phyloP scores from a whole-genome alignment of 2,113 vertebrate genomes.

The Parotia lawesii region DNA sequence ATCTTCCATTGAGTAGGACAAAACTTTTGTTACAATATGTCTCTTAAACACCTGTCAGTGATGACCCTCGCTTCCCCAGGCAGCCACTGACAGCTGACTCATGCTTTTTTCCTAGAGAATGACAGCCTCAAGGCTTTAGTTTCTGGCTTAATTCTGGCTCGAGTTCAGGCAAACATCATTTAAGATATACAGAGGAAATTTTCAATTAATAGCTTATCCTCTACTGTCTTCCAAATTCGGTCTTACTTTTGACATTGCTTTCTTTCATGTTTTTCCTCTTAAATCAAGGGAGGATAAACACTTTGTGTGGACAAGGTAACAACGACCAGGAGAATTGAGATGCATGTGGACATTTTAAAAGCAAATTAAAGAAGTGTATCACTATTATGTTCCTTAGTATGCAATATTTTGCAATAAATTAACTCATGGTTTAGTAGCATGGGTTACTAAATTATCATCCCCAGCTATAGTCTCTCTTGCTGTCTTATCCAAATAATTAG shows the following conservation, averaged over 20 bases:
- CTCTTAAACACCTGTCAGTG: not conserved
- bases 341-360: not conserved
- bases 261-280: not conserved
- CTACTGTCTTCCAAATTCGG: not conserved
- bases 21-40: not conserved
- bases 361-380: not conserved
- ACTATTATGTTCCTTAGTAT: not conserved
- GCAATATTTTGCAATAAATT: not conserved
- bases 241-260: not conserved
- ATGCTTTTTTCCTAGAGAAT: not conserved
- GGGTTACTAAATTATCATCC: not conserved
- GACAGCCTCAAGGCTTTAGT: not conserved
- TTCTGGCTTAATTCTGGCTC: not conserved
- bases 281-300: not conserved
- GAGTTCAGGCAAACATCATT: not conserved
- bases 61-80: not conserved
- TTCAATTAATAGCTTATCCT: not conserved
- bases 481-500: not conserved
- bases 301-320: not conserved
- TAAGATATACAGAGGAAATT: not conserved
- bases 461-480: not conserved
- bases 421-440: not conserved
- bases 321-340: not conserved
- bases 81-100: not conserved
- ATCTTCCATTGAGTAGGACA: not conserved